Conservation (phyloP, 2,797 vertebrate species). For the Craterocephalus amniculus region DNA sequence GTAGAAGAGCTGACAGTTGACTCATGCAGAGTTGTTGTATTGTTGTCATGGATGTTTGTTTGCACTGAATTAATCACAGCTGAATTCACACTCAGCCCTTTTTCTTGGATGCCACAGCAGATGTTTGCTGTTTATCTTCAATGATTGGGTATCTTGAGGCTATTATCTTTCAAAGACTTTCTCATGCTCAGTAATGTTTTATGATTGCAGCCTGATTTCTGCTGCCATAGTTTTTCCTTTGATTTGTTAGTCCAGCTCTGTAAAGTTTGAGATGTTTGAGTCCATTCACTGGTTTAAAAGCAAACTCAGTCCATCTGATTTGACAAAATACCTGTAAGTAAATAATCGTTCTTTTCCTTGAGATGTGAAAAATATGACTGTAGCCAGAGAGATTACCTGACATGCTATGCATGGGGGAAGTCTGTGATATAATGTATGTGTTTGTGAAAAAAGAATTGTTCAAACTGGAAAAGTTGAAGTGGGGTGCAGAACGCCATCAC, state of each 20-base stretch:
- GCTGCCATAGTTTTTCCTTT: neutral
- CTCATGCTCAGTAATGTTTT: neutral
- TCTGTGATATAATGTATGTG: neutral
- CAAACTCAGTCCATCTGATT: too few relatives aligned
- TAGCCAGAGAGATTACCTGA: too few relatives aligned
- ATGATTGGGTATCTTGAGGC: neutral
- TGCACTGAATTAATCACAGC: neutral
- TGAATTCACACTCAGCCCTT: neutral
- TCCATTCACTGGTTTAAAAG: neutral
- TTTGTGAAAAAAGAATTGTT: neutral
- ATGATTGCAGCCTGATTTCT: neutral
- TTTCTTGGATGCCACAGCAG: neutral
- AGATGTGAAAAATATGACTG: neutral
- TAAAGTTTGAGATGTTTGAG: neutral
- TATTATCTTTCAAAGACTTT: neutral
- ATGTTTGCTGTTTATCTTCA: neutral
- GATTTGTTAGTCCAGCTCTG: neutral
- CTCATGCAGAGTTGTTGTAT: neutral
- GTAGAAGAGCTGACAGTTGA: neutral
- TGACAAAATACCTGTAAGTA: neutral
- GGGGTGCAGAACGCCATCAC: slow-evolving; percentile 1
- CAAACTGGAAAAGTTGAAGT: slow-evolving; percentile 16
- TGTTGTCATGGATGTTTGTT: neutral
- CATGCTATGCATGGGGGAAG: neutral
- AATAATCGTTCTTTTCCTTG: neutral